Evolutionary conservation across 2,888 invertebrate genomes (phyloP), one percentile per base, ranked within the genome.

Genomic region (Stratiomys singularior): DNA sequence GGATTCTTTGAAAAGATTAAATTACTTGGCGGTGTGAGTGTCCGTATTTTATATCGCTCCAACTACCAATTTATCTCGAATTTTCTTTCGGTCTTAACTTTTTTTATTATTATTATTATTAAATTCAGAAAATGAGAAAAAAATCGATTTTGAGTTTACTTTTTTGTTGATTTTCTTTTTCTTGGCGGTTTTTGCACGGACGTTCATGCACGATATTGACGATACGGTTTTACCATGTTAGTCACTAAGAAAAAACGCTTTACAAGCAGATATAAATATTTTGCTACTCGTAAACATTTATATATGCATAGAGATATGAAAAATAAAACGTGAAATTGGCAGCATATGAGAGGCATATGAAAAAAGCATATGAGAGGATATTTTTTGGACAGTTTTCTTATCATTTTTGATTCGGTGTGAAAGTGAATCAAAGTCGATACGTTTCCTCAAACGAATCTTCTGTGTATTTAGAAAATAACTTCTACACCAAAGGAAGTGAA

Each of bases 61-160:
- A 23, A 25, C 58, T 23, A 9, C n/a, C 58, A 23, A 60, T 25
- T 60, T 60, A 60, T 60, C 58, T 60, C 13, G 4, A 60, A 25
- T 5, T 60, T 60, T n/a, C n/a, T 60, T 60, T 60, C 52, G 4
- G 18, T 18, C 25, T 60, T 60, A 25, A 37, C 18, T 60, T 23
- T 66, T 37, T 27, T 66, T n/a, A n/a, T n/a, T n/a, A n/a, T 37
- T 37, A 66, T 66, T 66, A 37, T 37, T 66, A 66, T 37, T 63
- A 66, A 30, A 66, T 66, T 66, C 66, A 37, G 37, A 37, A 66
- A 37, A 66, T 66, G n/a, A 9, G 37, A 37, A 66, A 37, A n/a
- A 66, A 66, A 66, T 66, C 66, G 66, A 66, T 66, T 66, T 66
- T 66, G 66, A 37, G 13, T 60, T 60, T 60, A 5, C 9, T 9